Evolutionary conservation across 2,888 invertebrate species (phyloP).

Genomic region (Pandemis heparana): DNA sequence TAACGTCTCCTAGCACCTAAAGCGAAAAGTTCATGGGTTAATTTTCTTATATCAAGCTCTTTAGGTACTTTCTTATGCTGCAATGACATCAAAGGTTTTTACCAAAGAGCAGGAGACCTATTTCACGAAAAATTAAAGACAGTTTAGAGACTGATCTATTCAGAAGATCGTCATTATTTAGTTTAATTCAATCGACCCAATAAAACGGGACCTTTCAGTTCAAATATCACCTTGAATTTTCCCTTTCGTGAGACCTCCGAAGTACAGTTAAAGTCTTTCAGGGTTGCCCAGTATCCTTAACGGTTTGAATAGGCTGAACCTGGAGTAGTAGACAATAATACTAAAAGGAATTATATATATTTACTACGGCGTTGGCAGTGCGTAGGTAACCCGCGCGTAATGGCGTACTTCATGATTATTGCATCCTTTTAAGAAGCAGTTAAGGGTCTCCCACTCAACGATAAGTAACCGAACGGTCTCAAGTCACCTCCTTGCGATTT

Average conservation of each 20-base stretch:
- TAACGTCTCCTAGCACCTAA: too few species aligned
- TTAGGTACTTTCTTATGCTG: not conserved
- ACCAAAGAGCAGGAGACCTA: not conserved
- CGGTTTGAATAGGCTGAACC: not conserved
- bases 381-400: constrained; percentile 2
- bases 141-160: too few species aligned
- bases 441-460: not conserved
- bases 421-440: constrained; percentile 3
- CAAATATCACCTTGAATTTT: not conserved
- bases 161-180: too few species aligned
- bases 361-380: constrained; percentile 5
- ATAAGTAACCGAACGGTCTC: not conserved
- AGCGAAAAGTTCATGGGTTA: not conserved
- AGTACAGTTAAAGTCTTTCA: not conserved
- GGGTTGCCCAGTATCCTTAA: not conserved
- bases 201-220: not conserved
- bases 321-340: not conserved
- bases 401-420: not conserved
- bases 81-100: not conserved
- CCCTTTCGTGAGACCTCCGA: not conserved
- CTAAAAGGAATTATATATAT: not conserved
- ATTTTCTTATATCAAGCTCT: not conserved
- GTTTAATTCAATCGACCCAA: not conserved
- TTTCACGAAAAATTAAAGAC: not conserved
- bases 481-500: not conserved